Evolutionary conservation across 2,113 vertebrate species (phyloP), one percentile per base, ranked within the genome.

Genomic region (Cavia aperea): DNA sequence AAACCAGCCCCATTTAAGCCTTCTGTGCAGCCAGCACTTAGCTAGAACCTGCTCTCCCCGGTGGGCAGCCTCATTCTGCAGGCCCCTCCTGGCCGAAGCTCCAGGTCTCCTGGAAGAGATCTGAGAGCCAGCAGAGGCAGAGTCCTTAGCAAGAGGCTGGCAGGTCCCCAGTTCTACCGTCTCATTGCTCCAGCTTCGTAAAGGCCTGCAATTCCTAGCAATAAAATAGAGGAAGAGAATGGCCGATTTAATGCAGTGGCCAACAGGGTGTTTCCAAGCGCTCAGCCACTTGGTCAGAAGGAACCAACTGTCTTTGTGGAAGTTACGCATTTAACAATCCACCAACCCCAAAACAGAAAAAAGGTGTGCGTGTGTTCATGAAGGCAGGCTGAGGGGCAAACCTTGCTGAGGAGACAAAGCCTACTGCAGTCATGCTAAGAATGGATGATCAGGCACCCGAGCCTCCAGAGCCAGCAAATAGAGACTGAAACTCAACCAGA

Each of bases 181-280:
- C 43, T 94, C 49, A 72, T 70, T 62, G 92, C 0, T 43, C 66
- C 75, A 60, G 81, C 81, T 51, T 75, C 77, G 79, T 31, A n/a
- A 24, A 24, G 79, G 36, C 81, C 94, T 66, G 60, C 66, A 39
- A 23, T 85, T 81, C 46, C 92, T 9, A 88, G 46, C 56, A 92
- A 90, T 91, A 70, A 94, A 95, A 79, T 68, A 96, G 93, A 54
- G 51, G 70, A 43, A 68, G 15, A 29, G 73, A 88, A 75, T 14
- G 68, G 21, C 8, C 89, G 73, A 82, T 96, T 97, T 96, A 97
- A 93, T 94, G 88, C 73, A 97, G 96, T 94, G 81, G 95, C 95
- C 94, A 90, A 82, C 54, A 75, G 79, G 58, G 58, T 70, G 89
- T 95, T 94, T 92, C 91, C 88, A 96, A 66, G 79, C 78, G 78